Percentiles rank a stretch among this genome's conserved stretches.
Evolutionary conservation across 2,888 invertebrate species (phyloP).

Genomic region (Elmis aenea): DNA sequence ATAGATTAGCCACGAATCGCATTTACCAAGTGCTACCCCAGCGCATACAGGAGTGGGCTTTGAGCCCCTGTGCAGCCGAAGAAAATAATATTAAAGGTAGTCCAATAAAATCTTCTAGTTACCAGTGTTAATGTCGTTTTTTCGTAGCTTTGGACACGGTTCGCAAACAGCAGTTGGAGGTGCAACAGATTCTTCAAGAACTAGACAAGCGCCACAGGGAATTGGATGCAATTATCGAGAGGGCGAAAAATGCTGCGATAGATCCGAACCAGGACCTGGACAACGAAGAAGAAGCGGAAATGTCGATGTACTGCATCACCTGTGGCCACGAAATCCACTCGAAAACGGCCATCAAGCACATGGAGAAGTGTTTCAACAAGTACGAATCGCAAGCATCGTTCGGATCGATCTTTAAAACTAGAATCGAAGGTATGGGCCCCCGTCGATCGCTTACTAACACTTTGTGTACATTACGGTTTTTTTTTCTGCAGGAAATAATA

Average conservation of each 20-base stretch:
- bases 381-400: conserved; percentile 97
- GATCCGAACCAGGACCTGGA: conserved; percentile 61
- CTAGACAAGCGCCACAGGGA: conserved; percentile 72
- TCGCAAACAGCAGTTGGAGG: conserved; percentile 72
- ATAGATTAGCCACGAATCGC: conserved; percentile 78
- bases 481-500: too few relatives aligned
- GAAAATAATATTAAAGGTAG: conserved; percentile 56
- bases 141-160: conserved; percentile 49
- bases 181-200: conserved; percentile 72
- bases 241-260: conserved; percentile 67
- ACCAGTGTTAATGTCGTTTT: background rate
- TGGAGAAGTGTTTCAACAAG: conserved; percentile 98
- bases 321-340: conserved; percentile 95
- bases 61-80: conserved; percentile 81
- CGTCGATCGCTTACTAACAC: too few relatives aligned
- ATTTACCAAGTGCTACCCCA: conserved; percentile 66
- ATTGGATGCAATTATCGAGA: conserved; percentile 73
- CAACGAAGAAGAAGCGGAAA: conserved; percentile 59
- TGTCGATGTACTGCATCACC: conserved; percentile 91
- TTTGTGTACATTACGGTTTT: background rate
- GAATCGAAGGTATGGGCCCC: conserved; percentile 87
- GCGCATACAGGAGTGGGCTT: conserved; percentile 89
- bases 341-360: conserved; percentile 87
- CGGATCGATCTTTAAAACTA: conserved; percentile 89
- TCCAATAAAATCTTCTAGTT: conserved; percentile 1